A percentile compares a stretch with the other conserved stretches of the same genome.
Conservation (phyloP, 2,113 vertebrate species). For the Plotosus lineatus region DNA sequence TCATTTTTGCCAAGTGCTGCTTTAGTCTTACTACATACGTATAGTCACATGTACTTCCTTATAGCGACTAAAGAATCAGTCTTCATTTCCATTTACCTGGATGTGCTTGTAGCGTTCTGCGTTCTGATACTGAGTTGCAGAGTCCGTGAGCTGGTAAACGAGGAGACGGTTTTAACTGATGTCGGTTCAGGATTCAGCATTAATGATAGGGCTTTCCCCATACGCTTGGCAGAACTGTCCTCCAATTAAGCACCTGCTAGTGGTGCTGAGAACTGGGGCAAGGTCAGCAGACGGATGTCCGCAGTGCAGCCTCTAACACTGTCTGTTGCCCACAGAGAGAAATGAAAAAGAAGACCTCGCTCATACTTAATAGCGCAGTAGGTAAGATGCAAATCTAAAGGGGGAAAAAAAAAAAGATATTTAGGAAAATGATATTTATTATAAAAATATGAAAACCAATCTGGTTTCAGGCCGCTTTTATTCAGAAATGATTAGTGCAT, state of each 20-base stretch:
- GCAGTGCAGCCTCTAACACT: conserved; percentile 15
- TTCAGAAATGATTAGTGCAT: not conserved
- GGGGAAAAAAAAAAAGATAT: not conserved
- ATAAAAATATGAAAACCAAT: conserved; percentile 9
- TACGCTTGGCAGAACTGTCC: conserved; percentile 70
- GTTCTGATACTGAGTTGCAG: not conserved
- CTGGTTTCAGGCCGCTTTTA: not conserved
- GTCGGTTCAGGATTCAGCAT: conserved; percentile 67
- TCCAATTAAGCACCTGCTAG: conserved; percentile 81
- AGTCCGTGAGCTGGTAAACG: conserved; percentile 44
- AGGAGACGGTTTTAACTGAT: conserved; percentile 43
- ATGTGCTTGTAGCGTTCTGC: conserved; percentile 30
- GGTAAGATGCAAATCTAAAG: not conserved
- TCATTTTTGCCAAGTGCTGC: conserved; percentile 60
- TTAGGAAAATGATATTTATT: not conserved
- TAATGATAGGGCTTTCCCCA: conserved; percentile 66
- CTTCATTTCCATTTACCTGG: conserved; percentile 54
- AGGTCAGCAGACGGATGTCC: conserved; percentile 52
- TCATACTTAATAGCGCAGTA: conserved; percentile 4
- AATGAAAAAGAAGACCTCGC: not conserved
- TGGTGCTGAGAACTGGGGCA: conserved; percentile 61
- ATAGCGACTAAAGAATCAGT: conserved; percentile 49
- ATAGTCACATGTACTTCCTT: conserved; percentile 56
- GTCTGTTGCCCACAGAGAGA: conserved; percentile 23
- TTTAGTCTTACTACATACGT: conserved; percentile 69